phyloP scores from a whole-genome alignment of 1,140 invertebrate species.

The Cydia splendana region DNA sequence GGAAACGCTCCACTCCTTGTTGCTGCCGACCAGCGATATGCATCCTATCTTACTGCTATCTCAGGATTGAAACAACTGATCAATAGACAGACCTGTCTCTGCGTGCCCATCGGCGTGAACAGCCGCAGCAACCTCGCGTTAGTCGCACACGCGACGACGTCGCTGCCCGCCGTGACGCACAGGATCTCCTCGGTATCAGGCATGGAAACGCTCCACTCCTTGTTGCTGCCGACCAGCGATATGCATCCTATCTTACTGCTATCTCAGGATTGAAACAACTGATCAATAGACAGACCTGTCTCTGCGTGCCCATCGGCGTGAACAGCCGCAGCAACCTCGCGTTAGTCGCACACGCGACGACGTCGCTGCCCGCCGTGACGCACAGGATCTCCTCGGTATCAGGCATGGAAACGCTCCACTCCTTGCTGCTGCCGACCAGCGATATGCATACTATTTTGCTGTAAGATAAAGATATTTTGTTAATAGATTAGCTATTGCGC shows the following conservation, averaged over 20 bases:
- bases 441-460: constrained; percentile 84
- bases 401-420: constrained; percentile 91
- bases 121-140: constrained; percentile 86
- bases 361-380: constrained; percentile 85
- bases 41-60: constrained; percentile 85
- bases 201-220: constrained; percentile 92
- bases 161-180: constrained; percentile 86
- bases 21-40: constrained; percentile 88
- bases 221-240: constrained; percentile 88
- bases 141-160: constrained; percentile 90
- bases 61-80: too few species aligned
- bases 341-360: constrained; percentile 90
- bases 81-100: constrained; percentile 67
- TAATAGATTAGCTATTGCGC: too few species aligned
- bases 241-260: constrained; percentile 87
- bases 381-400: constrained; percentile 88
- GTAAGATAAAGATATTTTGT: neutral
- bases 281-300: constrained; percentile 50
- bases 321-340: constrained; percentile 89
- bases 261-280: neutral
- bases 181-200: constrained; percentile 88
- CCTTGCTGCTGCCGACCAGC: constrained; percentile 90
- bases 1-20: constrained; percentile 93
- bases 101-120: constrained; percentile 92
- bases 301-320: constrained; percentile 91